Base-by-base conservation (phyloP, 2,797 vertebrate species). In the Calcarius lapponicus region DNA sequence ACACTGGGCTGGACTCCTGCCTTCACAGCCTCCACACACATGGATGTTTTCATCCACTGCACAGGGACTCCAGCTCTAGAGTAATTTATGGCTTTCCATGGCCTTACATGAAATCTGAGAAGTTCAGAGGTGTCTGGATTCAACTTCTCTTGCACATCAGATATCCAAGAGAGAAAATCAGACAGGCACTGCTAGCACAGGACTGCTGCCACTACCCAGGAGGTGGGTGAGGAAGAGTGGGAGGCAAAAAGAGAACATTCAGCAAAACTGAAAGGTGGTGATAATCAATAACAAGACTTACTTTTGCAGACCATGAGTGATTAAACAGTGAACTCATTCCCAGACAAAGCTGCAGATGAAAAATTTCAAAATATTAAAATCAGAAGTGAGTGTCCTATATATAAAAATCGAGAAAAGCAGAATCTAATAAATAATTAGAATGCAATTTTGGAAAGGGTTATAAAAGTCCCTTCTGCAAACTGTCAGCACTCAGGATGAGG, bases 51-150 rank as follows among this genome's bases (percentile, higher is more conserved):
- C 34, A 65, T 54, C 60, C 5, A 1, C 29, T 34, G 19, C 25
- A 31, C 17, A 22, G 12, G 3, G 5, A 32, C 50, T 65, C 31
- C 0, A 0, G 32, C 19, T 65, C 16, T 57, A 29, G 43, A 74
- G 38, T 43, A 0, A 20, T 31, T 80, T 54, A 13, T 22, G 51
- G 18, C 22, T 89, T 91, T 93, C 50, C n/a, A 50, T 53, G 11
- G 28, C 42, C 26, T 58, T 32, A n/a, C 1, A 1, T 38, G 70
- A 82, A 88, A 91, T n/a, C 47, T 45, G 87, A 61, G 56, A 60
- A 53, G 32, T 82, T 40, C 51, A 38, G 36, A 72, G 60, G 32
- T 36, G 32, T 36, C 61, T 83, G 75, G 34, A 56, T 78, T 88
- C 26, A 67, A 40, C 56, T 90, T 42, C 40, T 65, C 11, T 22